Evolutionary conservation across 2,113 vertebrate genomes (phyloP).

Genomic region (Amblyornis subalaris): DNA sequence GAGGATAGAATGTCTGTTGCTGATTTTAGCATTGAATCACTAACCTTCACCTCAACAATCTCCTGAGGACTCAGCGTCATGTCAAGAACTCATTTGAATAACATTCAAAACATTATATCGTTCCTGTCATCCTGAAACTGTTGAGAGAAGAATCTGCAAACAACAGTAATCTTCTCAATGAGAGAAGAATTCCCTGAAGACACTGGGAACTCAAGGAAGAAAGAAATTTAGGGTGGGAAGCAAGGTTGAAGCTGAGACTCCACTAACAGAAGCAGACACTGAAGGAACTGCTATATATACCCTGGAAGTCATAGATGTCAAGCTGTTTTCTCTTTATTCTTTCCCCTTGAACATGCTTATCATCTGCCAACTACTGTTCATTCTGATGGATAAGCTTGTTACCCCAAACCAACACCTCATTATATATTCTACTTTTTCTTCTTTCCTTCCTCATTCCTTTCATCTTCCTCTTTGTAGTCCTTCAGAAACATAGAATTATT

Average conservation of each 20-base stretch:
- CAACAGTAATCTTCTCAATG: neutral
- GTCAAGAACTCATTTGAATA: constrained; percentile 5
- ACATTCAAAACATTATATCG: neutral
- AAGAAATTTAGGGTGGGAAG: neutral
- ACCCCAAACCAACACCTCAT: neutral
- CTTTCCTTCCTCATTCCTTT: neutral
- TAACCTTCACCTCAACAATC: neutral
- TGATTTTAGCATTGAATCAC: neutral
- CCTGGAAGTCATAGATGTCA: neutral
- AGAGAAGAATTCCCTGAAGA: constrained; percentile 2
- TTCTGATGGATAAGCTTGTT: neutral
- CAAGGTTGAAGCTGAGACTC: neutral
- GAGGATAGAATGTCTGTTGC: neutral
- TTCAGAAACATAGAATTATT: neutral
- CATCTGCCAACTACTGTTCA: neutral
- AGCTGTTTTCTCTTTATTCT: neutral
- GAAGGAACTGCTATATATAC: neutral
- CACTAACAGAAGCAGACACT: neutral
- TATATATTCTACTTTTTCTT: neutral
- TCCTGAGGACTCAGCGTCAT: neutral
- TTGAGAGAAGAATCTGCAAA: constrained; percentile 4
- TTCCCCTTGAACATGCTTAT: neutral
- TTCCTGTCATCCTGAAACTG: neutral
- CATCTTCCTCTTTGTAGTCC: neutral
- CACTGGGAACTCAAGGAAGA: neutral